phyloP scores from a whole-genome alignment of 2,888 invertebrate species.

The Chymomyza procnemis region DNA sequence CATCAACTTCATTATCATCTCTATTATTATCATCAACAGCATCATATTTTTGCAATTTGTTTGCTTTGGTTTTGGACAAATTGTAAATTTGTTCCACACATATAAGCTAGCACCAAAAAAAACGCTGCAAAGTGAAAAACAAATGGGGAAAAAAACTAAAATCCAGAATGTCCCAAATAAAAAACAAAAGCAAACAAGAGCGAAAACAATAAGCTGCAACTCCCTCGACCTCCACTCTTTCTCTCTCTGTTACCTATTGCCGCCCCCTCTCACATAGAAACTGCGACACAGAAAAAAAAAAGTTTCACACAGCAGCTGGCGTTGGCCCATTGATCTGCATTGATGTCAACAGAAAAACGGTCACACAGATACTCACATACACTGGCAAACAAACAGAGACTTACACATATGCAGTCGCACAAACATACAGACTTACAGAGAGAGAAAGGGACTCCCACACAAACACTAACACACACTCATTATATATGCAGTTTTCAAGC shows the following conservation, averaged over 20 bases:
- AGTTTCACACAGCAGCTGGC: constrained; percentile 11
- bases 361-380: constrained; percentile 12
- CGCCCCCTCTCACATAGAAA: not conserved
- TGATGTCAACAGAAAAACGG: constrained; percentile 42
- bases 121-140: constrained; percentile 40
- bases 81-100: constrained; percentile 62
- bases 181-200: constrained; percentile 19
- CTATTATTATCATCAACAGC: constrained; percentile 35
- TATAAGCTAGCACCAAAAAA: not conserved
- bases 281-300: constrained; percentile 19
- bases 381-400: too few species aligned
- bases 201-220: constrained; percentile 51
- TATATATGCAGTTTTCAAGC: constrained; percentile 45
- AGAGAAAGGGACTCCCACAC: constrained; percentile 6
- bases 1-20: constrained; percentile 21
- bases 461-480: constrained; percentile 29
- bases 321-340: constrained; percentile 65
- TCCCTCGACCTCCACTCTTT: not conserved
- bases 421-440: constrained; percentile 1
- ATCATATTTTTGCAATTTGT: constrained; percentile 67
- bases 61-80: constrained; percentile 52
- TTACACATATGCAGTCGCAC: constrained; percentile 8
- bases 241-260: not conserved
- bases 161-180: constrained; percentile 8
- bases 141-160: constrained; percentile 20